Evolutionary conservation across 92 coral and sea anemone genomes (phyloP).

Genomic region (Porites divaricata): DNA sequence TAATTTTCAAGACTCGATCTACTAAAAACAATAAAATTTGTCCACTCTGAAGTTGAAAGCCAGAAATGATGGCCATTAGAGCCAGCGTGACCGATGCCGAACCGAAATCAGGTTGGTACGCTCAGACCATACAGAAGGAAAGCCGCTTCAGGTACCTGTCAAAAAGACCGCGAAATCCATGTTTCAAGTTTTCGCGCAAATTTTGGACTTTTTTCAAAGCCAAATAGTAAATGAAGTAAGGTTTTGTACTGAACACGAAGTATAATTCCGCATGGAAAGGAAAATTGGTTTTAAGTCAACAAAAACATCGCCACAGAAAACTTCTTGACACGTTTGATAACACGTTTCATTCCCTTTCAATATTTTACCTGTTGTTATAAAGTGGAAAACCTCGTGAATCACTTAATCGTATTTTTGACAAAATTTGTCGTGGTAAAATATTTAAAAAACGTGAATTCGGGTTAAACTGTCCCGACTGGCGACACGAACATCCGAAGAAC

Average conservation of each 20-base stretch:
- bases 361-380: constrained; percentile 23
- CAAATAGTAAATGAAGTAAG: too few relatives aligned
- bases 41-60: not conserved
- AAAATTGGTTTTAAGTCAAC: constrained; percentile 37
- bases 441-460: not conserved
- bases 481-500: constrained; percentile 13
- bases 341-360: constrained; percentile 41
- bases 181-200: not conserved
- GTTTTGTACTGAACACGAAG: not conserved
- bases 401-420: not conserved
- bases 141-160: constrained; percentile 41
- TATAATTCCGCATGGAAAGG: not conserved
- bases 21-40: not conserved
- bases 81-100: constrained; percentile 20
- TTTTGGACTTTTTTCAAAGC: not conserved
- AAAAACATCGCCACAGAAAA: constrained; percentile 26
- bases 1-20: not conserved
- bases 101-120: constrained; percentile 34
- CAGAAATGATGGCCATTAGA: not conserved
- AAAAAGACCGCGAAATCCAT: constrained; percentile 27
- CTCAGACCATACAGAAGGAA: constrained; percentile 37
- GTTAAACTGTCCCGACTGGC: not conserved
- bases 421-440: not conserved
- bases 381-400: constrained; percentile 3
- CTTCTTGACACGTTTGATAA: constrained; percentile 42